These are phyloP conservation scores for Orientallactaga sibirica DNA, from an alignment of 2,797 vertebrate genomes.

Conservation along the genomic window DNA sequence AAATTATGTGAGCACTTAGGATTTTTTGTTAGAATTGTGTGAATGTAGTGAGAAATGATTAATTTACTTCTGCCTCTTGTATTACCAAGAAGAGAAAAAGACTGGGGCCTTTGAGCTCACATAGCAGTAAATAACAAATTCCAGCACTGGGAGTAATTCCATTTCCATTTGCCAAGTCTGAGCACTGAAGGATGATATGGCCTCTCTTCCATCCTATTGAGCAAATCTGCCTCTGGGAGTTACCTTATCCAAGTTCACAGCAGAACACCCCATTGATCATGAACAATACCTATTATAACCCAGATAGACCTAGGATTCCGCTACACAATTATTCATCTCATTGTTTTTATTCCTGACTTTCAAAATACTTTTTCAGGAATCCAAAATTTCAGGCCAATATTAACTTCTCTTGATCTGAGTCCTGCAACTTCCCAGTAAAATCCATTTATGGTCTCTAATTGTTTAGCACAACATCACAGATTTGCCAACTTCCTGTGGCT, in stretches of 20 bases:
- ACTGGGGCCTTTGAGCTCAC: conserved; percentile 31
- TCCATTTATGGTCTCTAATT: neutral
- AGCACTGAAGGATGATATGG: neutral
- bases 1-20: neutral
- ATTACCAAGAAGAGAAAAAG: conserved; percentile 50
- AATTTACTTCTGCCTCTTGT: conserved; percentile 43
- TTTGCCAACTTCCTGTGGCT: neutral
- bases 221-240: neutral
- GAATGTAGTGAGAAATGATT: conserved; percentile 35
- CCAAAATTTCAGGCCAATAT: neutral
- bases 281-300: conserved; percentile 44
- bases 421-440: neutral
- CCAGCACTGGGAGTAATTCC: conserved; percentile 32
- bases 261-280: conserved; percentile 63
- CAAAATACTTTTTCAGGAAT: conserved; percentile 46
- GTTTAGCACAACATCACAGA: neutral
- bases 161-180: conserved; percentile 53
- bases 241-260: conserved; percentile 50
- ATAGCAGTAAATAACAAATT: conserved; percentile 69
- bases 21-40: neutral
- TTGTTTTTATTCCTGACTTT: conserved; percentile 58
- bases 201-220: neutral
- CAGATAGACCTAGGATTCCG: conserved; percentile 52
- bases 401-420: neutral
- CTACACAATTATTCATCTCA: conserved; percentile 32